Percentiles rank a stretch among this genome's conserved stretches.
phyloP scores from a whole-genome alignment of 2,888 invertebrate genomes.

The Callosobruchus maculatus region DNA sequence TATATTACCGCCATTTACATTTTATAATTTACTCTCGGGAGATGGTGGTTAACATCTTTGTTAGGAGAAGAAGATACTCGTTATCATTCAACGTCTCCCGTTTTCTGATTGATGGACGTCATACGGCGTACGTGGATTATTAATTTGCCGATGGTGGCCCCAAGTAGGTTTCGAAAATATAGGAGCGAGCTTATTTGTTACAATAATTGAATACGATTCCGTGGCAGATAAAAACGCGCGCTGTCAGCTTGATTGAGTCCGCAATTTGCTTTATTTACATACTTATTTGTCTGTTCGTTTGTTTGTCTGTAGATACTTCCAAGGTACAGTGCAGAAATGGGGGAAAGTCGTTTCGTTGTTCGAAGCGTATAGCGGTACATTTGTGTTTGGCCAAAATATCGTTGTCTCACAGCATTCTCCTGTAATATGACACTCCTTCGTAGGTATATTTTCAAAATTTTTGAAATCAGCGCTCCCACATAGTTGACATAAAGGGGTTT shows the following conservation, averaged over 20 bases:
- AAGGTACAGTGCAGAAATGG: too few relatives aligned
- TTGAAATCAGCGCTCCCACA: too few relatives aligned
- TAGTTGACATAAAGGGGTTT: too few relatives aligned
- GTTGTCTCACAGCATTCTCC: too few relatives aligned
- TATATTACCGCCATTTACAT: background rate
- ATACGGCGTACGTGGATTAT: background rate
- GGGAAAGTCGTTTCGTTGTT: too few relatives aligned
- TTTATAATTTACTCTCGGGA: background rate
- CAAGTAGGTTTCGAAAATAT: background rate
- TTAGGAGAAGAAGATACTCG: background rate
- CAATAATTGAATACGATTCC: background rate
- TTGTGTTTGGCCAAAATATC: too few relatives aligned
- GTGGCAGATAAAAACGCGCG: background rate
- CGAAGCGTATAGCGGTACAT: too few relatives aligned
- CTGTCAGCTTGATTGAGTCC: background rate
- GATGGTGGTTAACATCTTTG: background rate
- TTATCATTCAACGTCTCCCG: background rate
- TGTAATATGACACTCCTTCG: too few relatives aligned
- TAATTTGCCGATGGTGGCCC: background rate
- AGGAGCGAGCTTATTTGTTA: background rate
- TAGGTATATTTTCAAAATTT: too few relatives aligned
- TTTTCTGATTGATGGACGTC: background rate
- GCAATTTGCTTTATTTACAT: background rate
- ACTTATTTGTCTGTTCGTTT: too few relatives aligned
- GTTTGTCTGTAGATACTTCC: too few relatives aligned